These are phyloP conservation scores for Apodemus sylvaticus DNA, from an alignment of 2,113 vertebrate species.

Conservation along the genomic window DNA sequence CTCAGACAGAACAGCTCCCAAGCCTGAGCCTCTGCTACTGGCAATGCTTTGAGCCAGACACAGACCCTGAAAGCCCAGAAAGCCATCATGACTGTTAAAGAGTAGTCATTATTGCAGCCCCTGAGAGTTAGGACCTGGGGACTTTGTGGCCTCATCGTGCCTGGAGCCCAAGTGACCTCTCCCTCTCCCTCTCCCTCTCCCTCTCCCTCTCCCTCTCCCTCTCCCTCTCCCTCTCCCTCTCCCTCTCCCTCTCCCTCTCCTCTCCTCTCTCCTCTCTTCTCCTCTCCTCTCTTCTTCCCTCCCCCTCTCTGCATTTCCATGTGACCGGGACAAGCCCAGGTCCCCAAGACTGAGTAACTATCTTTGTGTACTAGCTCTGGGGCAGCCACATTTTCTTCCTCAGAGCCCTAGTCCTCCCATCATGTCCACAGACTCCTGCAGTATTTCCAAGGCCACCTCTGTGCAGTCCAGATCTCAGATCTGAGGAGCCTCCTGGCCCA, in stretches of 20 bases:
- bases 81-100: not conserved
- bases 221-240: no score
- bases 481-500: not conserved
- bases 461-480: no score
- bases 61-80: not conserved
- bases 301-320: no score
- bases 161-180: not conserved
- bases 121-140: not conserved
- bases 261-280: no score
- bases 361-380: not conserved
- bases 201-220: no score
- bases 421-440: rapidly evolving
- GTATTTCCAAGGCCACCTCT: not conserved
- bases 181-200: not conserved
- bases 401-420: rapidly evolving
- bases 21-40: no score
- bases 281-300: no score
- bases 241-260: no score
- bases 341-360: not conserved
- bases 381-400: not conserved
- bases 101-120: rapidly evolving
- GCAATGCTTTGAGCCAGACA: not conserved
- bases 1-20: not conserved
- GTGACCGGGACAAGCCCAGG: not conserved
- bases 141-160: not conserved